Evolutionary conservation across 2,797 vertebrate genomes (phyloP), one percentile per base, ranked within the genome.

Genomic region (Gallinago solitaria): DNA sequence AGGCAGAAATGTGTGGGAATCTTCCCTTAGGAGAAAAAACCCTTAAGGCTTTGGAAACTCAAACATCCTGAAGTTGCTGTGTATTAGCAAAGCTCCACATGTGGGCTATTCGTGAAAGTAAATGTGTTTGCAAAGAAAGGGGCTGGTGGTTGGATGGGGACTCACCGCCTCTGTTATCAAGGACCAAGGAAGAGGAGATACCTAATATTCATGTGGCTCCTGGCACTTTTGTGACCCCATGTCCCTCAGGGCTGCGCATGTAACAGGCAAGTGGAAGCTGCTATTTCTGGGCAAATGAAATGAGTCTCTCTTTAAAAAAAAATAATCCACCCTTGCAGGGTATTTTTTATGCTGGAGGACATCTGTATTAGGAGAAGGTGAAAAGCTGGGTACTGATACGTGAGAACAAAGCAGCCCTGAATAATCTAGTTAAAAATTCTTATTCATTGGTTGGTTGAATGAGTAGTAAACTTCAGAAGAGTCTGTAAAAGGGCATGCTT

Each of bases 221-320:
- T 32, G 48, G 16, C 23, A 19, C 15, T 50, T 47, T 33, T 61
- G 82, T 48, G 19, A 43, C 32, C 27, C 14, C 2, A 1, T 18
- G 5, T 43, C 20, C 30, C n/a, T n/a, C 7, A 4, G 9, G 23
- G 18, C 48, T 41, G 10, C 9, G 6, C 0, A 2, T 23, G 39
- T 50, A 15, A 19, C 9, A n/a, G 28, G 28, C 25, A 35, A 48
- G 43, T 30, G 50, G 61, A 61, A 75, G 54, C 23, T 48, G 28
- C 25, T 64, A 11, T 35, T 74, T 65, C 60, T 51, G 45, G 27
- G 61, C 27, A 43, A 51, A 74, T 45, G 67, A 74, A 59, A 8
- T 0, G 2, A 59, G 21, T 30, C 9, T 27, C 17, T 21, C 2
- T 23, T 68, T 30, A 16, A 45, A 77, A 45, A 57, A 61, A n/a